Conservation (phyloP, 2,113 vertebrate species). For the Dipodomys merriami region DNA sequence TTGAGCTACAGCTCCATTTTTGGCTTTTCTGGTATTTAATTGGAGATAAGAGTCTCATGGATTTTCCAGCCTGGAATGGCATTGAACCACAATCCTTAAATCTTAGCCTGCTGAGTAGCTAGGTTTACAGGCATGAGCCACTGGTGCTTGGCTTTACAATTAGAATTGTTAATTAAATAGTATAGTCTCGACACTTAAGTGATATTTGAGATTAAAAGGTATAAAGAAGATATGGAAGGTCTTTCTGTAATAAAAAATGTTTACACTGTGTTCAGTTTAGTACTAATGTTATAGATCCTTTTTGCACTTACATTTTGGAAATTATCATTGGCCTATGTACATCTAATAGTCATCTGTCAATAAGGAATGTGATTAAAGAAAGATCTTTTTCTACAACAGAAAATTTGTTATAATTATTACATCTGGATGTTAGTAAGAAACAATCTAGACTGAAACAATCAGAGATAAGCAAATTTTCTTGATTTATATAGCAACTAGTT, state of each 20-base stretch:
- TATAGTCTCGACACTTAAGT: neutral
- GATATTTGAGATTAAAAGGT: neutral
- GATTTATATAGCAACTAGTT: conserved; percentile 14
- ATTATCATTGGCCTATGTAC: neutral
- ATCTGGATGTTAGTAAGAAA: neutral
- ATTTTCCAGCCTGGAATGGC: no score
- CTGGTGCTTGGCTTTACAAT: no score
- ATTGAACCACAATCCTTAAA: no score
- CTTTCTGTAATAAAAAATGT: conserved; percentile 13
- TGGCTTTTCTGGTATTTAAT: no score
- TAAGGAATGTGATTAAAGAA: conserved; percentile 4
- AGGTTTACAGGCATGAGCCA: no score
- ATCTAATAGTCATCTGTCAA: neutral
- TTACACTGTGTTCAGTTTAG: neutral
- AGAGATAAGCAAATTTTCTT: conserved; percentile 23
- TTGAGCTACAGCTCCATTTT: no score
- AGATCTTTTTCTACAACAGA: neutral
- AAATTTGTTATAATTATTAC: neutral
- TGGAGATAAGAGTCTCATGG: no score
- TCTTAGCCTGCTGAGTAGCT: no score
- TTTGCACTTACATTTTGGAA: neutral
- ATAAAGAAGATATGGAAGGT: neutral
- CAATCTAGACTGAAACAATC: conserved; percentile 41
- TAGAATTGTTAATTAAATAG: conserved; percentile 10
- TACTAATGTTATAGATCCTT: neutral